Percentiles rank a stretch among this genome's conserved stretches.
phyloP scores from a whole-genome alignment of 2,888 invertebrate species.

The Mesodorylaimus sp. region DNA sequence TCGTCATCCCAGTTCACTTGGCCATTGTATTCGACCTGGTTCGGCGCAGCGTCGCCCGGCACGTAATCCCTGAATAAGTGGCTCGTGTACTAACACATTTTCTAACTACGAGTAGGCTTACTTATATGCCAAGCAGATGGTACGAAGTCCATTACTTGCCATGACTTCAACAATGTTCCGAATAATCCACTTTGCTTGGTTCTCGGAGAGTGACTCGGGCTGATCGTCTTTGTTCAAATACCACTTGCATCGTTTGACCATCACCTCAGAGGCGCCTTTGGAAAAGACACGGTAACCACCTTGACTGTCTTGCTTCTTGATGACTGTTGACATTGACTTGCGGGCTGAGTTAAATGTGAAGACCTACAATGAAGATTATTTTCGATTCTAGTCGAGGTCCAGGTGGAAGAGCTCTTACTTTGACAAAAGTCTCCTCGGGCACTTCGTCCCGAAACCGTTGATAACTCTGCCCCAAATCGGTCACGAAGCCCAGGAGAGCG shows the following conservation, averaged over 20 bases:
- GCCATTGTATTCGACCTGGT: slow-evolving; percentile 13
- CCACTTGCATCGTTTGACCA: slow-evolving; percentile 38
- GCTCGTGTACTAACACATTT: too few relatives aligned
- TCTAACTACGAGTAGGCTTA: too few relatives aligned
- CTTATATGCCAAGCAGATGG: slow-evolving; percentile 44
- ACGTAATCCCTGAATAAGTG: slow-evolving; percentile 10
- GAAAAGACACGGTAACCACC: slow-evolving; percentile 35
- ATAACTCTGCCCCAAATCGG: slow-evolving; percentile 34
- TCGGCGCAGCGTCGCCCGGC: slow-evolving; percentile 1
- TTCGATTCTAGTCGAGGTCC: background rate
- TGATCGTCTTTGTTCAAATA: slow-evolving; percentile 28
- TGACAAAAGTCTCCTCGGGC: slow-evolving; percentile 33
- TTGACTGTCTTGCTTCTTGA: slow-evolving; percentile 13
- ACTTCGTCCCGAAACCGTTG: slow-evolving; percentile 31
- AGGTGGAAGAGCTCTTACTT: slow-evolving; percentile 13
- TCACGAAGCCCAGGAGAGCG: slow-evolving; percentile 36
- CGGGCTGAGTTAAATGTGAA: slow-evolving; percentile 40
- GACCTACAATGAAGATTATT: slow-evolving; percentile 19
- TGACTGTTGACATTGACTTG: slow-evolving; percentile 39
- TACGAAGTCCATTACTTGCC: slow-evolving; percentile 87
- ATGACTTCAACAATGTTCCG: slow-evolving; percentile 89
- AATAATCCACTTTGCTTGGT: slow-evolving; percentile 77
- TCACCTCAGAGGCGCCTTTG: slow-evolving; percentile 39
- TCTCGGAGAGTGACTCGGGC: slow-evolving; percentile 68
- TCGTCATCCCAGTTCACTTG: slow-evolving; percentile 86